These are phyloP conservation scores for Iselma pallidipennis DNA, from an alignment of 2,888 invertebrate species.

Conservation along the genomic window DNA sequence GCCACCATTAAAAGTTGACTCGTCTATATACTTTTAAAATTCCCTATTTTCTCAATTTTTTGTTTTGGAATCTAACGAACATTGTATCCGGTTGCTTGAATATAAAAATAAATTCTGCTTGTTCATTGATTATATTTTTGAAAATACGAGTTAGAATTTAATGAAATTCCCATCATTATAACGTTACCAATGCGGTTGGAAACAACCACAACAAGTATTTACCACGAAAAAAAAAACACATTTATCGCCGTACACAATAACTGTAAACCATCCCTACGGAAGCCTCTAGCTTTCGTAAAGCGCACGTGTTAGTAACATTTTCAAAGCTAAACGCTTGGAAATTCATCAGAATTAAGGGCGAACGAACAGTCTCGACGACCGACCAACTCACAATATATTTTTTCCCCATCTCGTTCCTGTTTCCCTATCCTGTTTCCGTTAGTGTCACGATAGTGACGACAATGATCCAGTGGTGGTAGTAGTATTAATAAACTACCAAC, in stretches of 20 bases:
- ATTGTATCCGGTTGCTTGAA: too few species aligned
- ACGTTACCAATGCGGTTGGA: neutral
- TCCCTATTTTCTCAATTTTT: too few species aligned
- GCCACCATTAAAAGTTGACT: too few species aligned
- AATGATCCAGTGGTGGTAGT: neutral
- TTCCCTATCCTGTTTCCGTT: slow-evolving; percentile 1
- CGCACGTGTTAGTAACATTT: slow-evolving; percentile 9
- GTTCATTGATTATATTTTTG: too few species aligned
- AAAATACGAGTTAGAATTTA: too few species aligned
- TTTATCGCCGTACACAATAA: slow-evolving; percentile 8
- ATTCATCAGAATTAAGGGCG: slow-evolving; percentile 21
- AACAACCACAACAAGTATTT: neutral
- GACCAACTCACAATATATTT: neutral
- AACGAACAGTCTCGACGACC: slow-evolving; percentile 7
- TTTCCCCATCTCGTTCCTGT: neutral
- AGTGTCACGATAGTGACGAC: neutral
- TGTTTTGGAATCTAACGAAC: too few species aligned
- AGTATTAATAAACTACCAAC: neutral
- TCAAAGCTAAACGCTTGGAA: slow-evolving; percentile 12
- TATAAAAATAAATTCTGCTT: too few species aligned
- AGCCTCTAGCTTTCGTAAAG: slow-evolving; percentile 6
- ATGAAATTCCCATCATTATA: neutral
- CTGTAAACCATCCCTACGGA: neutral
- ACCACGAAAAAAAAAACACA: slow-evolving; percentile 11
- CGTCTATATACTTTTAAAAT: too few species aligned